Evolutionary conservation across 2,888 invertebrate genomes (phyloP).

Genomic region (Papilio gigon): DNA sequence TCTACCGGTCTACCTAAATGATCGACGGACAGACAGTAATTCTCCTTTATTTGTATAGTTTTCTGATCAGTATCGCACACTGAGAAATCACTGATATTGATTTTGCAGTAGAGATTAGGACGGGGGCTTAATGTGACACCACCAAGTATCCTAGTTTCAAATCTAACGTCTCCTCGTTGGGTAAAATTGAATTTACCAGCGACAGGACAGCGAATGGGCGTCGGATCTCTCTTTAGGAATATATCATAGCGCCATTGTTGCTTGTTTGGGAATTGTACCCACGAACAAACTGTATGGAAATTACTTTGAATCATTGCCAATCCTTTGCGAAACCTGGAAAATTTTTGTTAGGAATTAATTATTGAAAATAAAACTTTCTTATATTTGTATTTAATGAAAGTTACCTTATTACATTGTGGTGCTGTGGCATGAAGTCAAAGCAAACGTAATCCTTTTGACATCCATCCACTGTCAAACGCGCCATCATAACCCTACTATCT

Average conservation of each 20-base stretch:
- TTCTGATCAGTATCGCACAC: constrained; percentile 98
- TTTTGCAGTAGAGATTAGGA: constrained; percentile 94
- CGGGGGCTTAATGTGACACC: constrained; percentile 97
- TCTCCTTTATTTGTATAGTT: constrained; percentile 96
- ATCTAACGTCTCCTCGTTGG: constrained; percentile 94
- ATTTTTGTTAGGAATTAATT: background rate
- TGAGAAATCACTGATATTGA: constrained; percentile 97
- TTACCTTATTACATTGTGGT: constrained; percentile 94
- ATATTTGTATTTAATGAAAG: constrained; percentile 1
- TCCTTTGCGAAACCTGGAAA: constrained; percentile 90
- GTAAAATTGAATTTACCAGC: constrained; percentile 98
- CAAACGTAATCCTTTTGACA: constrained; percentile 98
- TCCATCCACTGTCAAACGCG: constrained; percentile 96
- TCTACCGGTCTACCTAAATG: constrained; percentile 96
- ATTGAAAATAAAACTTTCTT: constrained; percentile 7
- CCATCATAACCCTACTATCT: constrained; percentile 97
- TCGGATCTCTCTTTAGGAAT: constrained; percentile 92
- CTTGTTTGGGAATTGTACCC: constrained; percentile 94
- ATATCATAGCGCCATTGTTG: constrained; percentile 94
- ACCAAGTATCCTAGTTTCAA: constrained; percentile 96
- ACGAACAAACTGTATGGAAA: constrained; percentile 96
- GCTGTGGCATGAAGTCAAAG: constrained; percentile 97
- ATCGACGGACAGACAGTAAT: constrained; percentile 98
- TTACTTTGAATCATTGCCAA: constrained; percentile 94
- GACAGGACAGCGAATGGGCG: constrained; percentile 96